A percentile compares a stretch with the other conserved stretches of the same genome.
These are phyloP conservation scores for Drosophila gaucha DNA, from an alignment of 2,888 invertebrate genomes.

Conservation along the genomic window DNA sequence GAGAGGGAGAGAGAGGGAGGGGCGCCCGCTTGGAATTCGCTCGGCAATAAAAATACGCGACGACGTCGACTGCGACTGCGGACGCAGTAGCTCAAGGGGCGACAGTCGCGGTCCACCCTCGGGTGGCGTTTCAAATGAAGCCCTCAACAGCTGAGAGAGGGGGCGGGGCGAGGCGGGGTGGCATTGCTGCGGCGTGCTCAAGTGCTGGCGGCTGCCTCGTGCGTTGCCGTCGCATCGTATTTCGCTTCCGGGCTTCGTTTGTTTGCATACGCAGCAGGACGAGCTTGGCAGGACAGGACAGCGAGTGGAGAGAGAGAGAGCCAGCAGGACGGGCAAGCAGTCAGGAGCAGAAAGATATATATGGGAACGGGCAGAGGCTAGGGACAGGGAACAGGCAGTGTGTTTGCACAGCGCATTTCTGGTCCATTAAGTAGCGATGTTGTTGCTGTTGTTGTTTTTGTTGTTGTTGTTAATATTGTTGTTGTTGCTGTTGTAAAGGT, in stretches of 20 bases:
- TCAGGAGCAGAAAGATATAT: too few species aligned
- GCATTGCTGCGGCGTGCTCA: conserved; percentile 71
- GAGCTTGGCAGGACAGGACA: neutral
- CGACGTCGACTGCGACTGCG: conserved; percentile 17
- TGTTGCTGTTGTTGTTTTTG: conserved; percentile 30
- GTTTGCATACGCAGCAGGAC: conserved; percentile 78
- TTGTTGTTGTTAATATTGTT: conserved; percentile 14
- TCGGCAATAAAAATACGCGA: conserved; percentile 48
- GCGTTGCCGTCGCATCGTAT: conserved; percentile 57
- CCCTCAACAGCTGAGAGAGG: conserved; percentile 37
- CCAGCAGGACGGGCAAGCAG: conserved; percentile 2
- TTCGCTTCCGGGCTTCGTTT: conserved; percentile 77
- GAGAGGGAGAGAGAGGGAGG: neutral
- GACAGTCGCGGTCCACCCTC: conserved; percentile 41
- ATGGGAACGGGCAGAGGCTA: neutral
- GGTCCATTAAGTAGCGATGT: conserved; percentile 76
- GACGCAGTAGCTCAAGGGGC: conserved; percentile 22
- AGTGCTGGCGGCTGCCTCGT: conserved; percentile 64
- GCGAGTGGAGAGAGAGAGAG: neutral
- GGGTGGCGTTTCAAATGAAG: conserved; percentile 55
- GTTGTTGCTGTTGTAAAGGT: conserved; percentile 55
- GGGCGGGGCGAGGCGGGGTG: conserved; percentile 10
- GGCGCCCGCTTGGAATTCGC: conserved; percentile 54
- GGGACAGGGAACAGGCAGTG: conserved; percentile 15
- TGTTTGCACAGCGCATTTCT: conserved; percentile 80